Evolutionary conservation across 2,888 invertebrate genomes (phyloP), one percentile per base, ranked within the genome.

Genomic region (Euplagia quadripunctaria): DNA sequence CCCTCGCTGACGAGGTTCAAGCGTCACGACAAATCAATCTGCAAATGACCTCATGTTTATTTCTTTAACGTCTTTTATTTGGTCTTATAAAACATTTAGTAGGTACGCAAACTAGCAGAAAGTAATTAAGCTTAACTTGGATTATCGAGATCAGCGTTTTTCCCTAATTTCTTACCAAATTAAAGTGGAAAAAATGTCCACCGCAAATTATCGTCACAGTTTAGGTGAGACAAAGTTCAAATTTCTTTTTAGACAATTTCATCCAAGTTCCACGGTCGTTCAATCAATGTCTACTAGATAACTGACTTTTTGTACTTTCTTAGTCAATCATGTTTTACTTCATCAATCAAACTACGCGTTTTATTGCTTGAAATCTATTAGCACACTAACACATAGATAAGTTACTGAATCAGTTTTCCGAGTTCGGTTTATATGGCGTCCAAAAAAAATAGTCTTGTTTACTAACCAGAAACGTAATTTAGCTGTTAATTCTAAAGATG

Each of bases 201-300:
- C 70, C 71, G 52, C 73, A 73, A 79, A 82, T 79, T 84, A 79
- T 80, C 73, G 51, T 64, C 63, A 51, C 41, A 64, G 51, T 66
- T 66, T 51, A 66, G 66, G 66, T 66, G 51, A 66, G 51, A 66
- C 70, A 70, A 70, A 70, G 63, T 70, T 70, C 64, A 70, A 61
- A 64, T 70, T 70, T 70, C 70, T 70, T 64, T 70, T 68, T 52
- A 55, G 65, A 55, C 43, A 52, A 65, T 71, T 71, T 71, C 41
- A 58, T 52, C 66, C 51, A 61, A 58, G 51, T 55, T 71, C 58
- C 51, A 66, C 71, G 49, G 65, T 66, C 71, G 71, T 66, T 71
- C 71, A 71, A 71, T 71, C 71, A 71, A 71, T 52, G 71, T 71
- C 71, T 46, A 49, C 65, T 17, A 58, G 66, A 71, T 71, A 66